A percentile compares a stretch with the other conserved stretches of the same genome.
These are phyloP conservation scores for Tringa solitaria DNA, from an alignment of 2,113 vertebrate genomes.

Conservation along the genomic window DNA sequence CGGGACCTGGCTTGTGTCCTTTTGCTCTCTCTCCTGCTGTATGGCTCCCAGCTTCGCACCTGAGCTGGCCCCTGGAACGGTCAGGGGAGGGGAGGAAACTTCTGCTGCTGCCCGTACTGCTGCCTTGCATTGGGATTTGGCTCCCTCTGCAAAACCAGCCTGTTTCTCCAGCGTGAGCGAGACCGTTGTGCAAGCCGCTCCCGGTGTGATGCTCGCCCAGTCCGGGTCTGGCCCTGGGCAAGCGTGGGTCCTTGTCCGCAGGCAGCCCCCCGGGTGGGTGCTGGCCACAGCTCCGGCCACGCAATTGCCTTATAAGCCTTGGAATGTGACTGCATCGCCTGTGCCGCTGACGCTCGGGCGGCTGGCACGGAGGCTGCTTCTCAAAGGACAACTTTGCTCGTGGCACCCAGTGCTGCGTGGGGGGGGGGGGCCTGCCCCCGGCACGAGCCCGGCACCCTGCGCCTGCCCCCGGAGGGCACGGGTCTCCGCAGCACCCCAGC, in stretches of 20 bases:
- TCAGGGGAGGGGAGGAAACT: background rate
- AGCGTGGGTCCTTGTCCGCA: background rate
- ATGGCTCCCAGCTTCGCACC: fast-evolving
- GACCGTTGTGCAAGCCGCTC: fast-evolving
- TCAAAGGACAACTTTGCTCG: background rate
- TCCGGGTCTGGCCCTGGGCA: background rate
- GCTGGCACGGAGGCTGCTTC: constrained; percentile 2
- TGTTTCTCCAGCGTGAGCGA: fast-evolving
- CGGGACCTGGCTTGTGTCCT: background rate
- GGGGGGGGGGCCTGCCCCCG: background rate
- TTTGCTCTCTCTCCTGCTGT: background rate
- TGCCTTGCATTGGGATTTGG: fast-evolving
- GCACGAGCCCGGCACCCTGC: fast-evolving
- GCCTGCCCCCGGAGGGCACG: background rate
- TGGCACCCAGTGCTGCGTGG: fast-evolving
- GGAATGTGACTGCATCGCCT: constrained; percentile 60
- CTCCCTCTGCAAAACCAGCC: background rate
- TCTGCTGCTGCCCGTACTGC: fast-evolving
- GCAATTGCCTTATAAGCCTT: constrained; percentile 80
- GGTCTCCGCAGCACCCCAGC: background rate
- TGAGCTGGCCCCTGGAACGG: background rate
- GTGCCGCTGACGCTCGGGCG: background rate
- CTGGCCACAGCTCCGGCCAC: background rate
- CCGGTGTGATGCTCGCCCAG: fast-evolving
- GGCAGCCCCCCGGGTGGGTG: background rate